phyloP scores from a whole-genome alignment of 2,797 vertebrate genomes.

The Podarcis lilfordi region DNA sequence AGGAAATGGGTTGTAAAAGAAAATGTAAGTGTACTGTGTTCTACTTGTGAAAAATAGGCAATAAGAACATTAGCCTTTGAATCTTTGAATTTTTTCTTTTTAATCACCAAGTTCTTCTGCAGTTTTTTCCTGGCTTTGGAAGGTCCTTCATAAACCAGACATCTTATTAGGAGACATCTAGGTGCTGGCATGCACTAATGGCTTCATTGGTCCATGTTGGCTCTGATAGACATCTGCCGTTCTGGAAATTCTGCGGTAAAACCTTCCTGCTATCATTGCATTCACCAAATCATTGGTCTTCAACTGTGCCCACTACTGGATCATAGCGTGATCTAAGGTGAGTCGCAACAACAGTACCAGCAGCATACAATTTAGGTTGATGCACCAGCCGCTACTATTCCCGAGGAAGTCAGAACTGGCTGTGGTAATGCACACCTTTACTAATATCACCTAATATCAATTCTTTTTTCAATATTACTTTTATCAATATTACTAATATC shows the following conservation, averaged over 20 bases:
- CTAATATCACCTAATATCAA: background rate
- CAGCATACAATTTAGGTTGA: background rate
- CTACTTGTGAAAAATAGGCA: too few species aligned
- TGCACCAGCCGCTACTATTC: background rate
- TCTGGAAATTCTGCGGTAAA: background rate
- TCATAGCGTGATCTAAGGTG: too few species aligned
- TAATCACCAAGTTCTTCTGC: background rate
- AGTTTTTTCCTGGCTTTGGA: background rate
- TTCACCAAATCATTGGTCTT: too few species aligned
- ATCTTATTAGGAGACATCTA: background rate
- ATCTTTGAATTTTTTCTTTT: background rate
- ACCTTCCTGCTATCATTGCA: too few species aligned
- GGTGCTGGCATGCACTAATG: too few species aligned
- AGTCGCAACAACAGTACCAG: too few species aligned
- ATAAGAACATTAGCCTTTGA: background rate
- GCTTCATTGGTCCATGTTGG: background rate
- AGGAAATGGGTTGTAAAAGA: background rate
- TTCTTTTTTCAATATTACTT: too few species aligned
- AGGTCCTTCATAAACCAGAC: background rate
- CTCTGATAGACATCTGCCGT: background rate
- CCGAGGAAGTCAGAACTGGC: background rate
- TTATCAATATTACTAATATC: background rate
- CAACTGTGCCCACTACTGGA: too few species aligned
- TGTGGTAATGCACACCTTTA: background rate
- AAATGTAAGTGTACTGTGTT: background rate